Conservation (phyloP, 30 jellyfish, hydroid and myxozoan species). For the Haliclystus octoradiatus region DNA sequence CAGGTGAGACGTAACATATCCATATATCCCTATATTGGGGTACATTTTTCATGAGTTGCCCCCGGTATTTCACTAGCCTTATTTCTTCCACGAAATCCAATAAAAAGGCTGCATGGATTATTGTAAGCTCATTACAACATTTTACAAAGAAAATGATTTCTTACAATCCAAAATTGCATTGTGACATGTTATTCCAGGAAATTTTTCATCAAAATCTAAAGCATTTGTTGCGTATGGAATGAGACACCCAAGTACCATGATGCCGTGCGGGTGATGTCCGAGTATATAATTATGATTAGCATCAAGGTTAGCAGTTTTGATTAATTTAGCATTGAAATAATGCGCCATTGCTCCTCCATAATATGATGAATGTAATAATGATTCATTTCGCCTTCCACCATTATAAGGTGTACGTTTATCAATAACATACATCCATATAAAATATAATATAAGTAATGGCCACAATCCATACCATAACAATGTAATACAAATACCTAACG, state of each 20-base stretch:
- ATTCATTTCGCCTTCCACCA: not conserved
- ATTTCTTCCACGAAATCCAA: no score
- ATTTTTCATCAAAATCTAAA: not conserved
- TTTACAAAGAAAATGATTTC: no score
- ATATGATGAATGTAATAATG: not conserved
- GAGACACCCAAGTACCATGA: not conserved
- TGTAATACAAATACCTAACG: no score
- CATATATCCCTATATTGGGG: no score
- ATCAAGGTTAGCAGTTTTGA: not conserved
- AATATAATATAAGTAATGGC: not conserved
- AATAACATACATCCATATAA: not conserved
- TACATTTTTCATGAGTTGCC: no score
- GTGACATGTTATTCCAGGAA: not conserved
- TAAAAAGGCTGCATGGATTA: no score
- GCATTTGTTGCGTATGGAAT: not conserved
- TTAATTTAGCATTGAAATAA: not conserved
- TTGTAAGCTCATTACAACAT: no score
- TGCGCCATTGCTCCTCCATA: not conserved
- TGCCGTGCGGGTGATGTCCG: not conserved
- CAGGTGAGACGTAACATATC: no score
- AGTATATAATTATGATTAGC: not conserved
- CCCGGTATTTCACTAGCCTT: no score
- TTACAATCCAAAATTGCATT: not conserved
- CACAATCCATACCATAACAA: no score
- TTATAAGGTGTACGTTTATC: not conserved